Base-by-base conservation (phyloP, 2,113 vertebrate genomes). In the Chloebia gouldiae region DNA sequence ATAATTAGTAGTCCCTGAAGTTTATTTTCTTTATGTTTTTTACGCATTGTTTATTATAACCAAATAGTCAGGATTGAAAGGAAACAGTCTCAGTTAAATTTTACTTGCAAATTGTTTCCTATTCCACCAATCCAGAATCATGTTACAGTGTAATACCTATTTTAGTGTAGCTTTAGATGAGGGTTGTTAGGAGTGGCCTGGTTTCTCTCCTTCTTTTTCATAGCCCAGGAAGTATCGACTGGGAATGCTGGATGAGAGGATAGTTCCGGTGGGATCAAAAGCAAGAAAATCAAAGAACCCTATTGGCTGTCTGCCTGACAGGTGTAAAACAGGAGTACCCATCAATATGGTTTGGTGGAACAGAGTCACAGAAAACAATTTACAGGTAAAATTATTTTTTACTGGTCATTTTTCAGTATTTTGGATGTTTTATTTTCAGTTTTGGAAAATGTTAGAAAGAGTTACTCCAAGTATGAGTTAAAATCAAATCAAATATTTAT, bases 301-400 rank as follows among this genome's bases (percentile, higher is more conserved):
- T 97, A 98, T 98, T 8, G 98, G 98, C 97, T 98, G 97, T 97
- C 97, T 98, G 97, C 97, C 98, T 97, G 98, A 98, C 98, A 98
- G 98, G 97, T 98, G 98, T 98, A 98, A 98, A 98, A 98, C 98
- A 97, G 98, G 98, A 98, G 97, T 98, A 88, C 98, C 98, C 96
- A 97, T 98, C 98, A 98, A 97, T 98, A 98, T 98, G 98, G 97
- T 98, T 98, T 98, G 98, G 98, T 98, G 98, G 98, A 98, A 98
- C 98, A 98, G 98, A 98, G 97, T 98, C 98, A 97, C 98, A 97
- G 98, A 98, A 98, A 98, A 98, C 98, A 98, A 98, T 98, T 97
- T 97, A 98, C 98, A 98, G 98, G 98, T 98, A 98, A 98, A 98
- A 97, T 97, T 96, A 96, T 95, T 97, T 97, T 96, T 98, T 97